Base-by-base conservation (phyloP, 2,113 vertebrate genomes). In the Heterotilapia buettikoferi region DNA sequence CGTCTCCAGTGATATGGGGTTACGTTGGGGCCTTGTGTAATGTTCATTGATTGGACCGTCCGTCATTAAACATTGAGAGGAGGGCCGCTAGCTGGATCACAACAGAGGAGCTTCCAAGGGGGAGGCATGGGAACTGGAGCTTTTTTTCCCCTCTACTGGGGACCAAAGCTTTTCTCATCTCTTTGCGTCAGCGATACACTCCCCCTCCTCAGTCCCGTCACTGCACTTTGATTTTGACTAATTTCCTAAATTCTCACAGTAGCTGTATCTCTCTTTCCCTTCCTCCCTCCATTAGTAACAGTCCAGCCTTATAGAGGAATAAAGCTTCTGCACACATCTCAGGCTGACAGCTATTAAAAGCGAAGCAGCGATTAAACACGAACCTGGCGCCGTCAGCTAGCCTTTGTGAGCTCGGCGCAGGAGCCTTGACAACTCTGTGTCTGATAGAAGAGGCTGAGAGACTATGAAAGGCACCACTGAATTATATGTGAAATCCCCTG, bases 31-130 rank as follows among this genome's bases (percentile, higher is more conserved):
- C 80, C 59, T 54, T 33, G 88, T 91, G 90, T 94, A 93, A 95
- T 96, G 95, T 90, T 93, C 95, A 96, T 96, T 92, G 96, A 96
- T 96, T 79, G 83, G 86, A 52, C 80, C 84, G 87, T 86, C 89
- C 68, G 9, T 94, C 95, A 95, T 94, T 40, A 86, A 96, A 95
- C 94, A 96, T 95, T 95, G 84, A 96, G 93, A 85, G 54, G 85
- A 59, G 59, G 85, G 68, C 90, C 56, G 85, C 63, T 57, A 68
- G 85, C 91, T 86, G 90, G 91, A 91, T 87, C 86, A 59, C 84
- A 89, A 83, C 68, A 78, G 84, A 84, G 29, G 63, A 80, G 93
- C 90, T 89, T 92, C 91, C 88, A 89, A 47, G 36, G 29, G 12
- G 81, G 83, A 85, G 38, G 84, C 78, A 85, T 57, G 90, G 87